These are phyloP conservation scores for Subacronicta megacephala DNA, from an alignment of 2,888 invertebrate genomes.

Conservation along the genomic window DNA sequence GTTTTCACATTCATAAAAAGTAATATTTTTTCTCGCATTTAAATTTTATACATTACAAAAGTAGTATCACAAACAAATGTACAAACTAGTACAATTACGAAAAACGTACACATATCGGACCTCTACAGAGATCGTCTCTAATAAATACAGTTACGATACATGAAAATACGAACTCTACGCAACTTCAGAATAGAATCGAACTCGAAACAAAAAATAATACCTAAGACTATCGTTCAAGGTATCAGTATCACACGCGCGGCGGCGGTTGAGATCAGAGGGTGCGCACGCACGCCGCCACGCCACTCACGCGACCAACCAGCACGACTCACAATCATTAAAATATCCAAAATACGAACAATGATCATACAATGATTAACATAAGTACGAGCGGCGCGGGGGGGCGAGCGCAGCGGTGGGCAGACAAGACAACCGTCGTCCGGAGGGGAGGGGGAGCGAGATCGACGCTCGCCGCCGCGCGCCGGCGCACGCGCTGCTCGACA, in stretches of 20 bases:
- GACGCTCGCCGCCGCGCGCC: constrained; percentile 71
- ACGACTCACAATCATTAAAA: constrained; percentile 69
- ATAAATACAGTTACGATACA: constrained; percentile 87
- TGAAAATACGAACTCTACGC: constrained; percentile 84
- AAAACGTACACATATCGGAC: constrained; percentile 82
- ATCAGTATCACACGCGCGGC: constrained; percentile 86
- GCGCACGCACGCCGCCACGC: constrained; percentile 78
- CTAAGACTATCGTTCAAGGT: constrained; percentile 86
- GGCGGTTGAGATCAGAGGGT: constrained; percentile 84
- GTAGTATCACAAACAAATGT: constrained; percentile 91
- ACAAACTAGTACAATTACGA: constrained; percentile 89
- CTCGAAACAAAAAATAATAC: constrained; percentile 87
- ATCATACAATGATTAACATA: constrained; percentile 76
- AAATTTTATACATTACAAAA: constrained; percentile 89
- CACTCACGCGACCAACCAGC: constrained; percentile 70
- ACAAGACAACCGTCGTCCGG: constrained; percentile 54
- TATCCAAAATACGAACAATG: constrained; percentile 78
- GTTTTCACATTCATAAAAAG: constrained; percentile 84
- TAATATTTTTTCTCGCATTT: constrained; percentile 82
- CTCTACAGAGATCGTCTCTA: constrained; percentile 79
- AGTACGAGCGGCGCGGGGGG: constrained; percentile 75
- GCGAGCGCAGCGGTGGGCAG: constrained; percentile 76
- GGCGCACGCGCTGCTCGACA: constrained; percentile 53
- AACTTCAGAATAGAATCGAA: constrained; percentile 88
- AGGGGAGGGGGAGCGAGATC: constrained; percentile 65